A percentile compares a stretch with the other conserved stretches of the same genome.
Conservation (phyloP, 2,888 invertebrate species). For the Drosophila crucigera region DNA sequence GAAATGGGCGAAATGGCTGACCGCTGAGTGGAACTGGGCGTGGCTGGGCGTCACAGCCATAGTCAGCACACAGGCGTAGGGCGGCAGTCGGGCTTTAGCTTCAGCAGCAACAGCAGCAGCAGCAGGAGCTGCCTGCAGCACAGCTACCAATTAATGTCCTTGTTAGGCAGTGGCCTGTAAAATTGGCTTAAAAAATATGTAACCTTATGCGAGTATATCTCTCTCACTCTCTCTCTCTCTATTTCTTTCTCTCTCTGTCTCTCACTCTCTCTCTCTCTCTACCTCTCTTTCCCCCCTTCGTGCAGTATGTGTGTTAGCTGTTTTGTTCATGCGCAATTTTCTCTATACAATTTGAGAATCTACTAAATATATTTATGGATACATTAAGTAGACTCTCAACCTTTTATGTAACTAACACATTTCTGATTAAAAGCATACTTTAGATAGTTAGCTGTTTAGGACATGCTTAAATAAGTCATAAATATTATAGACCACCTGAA, state of each 20-base stretch:
- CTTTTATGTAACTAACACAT: background rate
- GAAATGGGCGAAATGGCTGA: conserved; percentile 41
- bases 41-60: conserved; percentile 33
- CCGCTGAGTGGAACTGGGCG: conserved; percentile 35
- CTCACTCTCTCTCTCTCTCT: background rate
- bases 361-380: conserved; percentile 14
- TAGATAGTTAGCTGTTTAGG: background rate
- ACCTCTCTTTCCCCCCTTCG: background rate
- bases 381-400: conserved; percentile 8
- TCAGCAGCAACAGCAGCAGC: conserved; percentile 13
- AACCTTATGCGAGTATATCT: conserved; percentile 71
- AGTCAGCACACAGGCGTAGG: conserved; percentile 7
- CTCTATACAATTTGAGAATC: conserved; percentile 12
- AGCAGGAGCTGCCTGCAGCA: conserved; percentile 55
- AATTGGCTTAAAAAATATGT: conserved; percentile 82
- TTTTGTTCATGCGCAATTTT: conserved; percentile 43
- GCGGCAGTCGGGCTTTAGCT: conserved; percentile 11
- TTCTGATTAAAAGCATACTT: background rate
- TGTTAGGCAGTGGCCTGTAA: conserved; percentile 83
- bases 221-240: background rate
- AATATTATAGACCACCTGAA: background rate
- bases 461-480: background rate
- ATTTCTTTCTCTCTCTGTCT: background rate
- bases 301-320: background rate
- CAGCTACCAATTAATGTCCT: conserved; percentile 83